Base-by-base conservation (phyloP, 1,140 invertebrate species). In the Macrostomum lignano region DNA sequence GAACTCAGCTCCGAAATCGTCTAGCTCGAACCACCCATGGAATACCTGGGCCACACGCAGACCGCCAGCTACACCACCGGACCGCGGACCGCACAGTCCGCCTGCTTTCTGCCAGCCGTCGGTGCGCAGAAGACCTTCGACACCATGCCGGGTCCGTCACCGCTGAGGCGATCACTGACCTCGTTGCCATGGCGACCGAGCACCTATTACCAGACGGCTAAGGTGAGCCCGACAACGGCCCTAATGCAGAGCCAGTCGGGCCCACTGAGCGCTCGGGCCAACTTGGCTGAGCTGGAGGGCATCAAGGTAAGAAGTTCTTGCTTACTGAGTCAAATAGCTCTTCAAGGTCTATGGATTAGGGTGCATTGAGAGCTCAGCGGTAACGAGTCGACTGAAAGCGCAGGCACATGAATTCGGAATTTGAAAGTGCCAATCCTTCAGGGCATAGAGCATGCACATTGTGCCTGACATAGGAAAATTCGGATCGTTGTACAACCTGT, bases 41-140 rank as follows among this genome's bases (percentile, higher is more conserved):
- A 56, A 38, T 56, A 49, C 39, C 42, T 55, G 33, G 55, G 55
- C 33, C 51, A 55, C 26, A 58, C 51, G 11, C 51, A 55, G 31
- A 59, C 52, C 21, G 52, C 52, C 35, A 51, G 50, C 22, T 58
- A 58, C 42, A 48, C 55, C 49, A 54, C 51, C 5, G 52, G 52
- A 11, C 53, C 51, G 14, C 15, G 26, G 26, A 14, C 26, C 4
- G 14, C 26, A 7, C 19, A 15, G 14, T 15, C 15, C 1, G 33
- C 28, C 19, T 24, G 17, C 0, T 22, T 36, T 13, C 32, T 38
- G 13, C 37, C 37, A 31, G 25, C 31, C 10, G 32, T 38, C 7
- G 37, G 37, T 11, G 22, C 34, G 19, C 28, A 15, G 31, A 36
- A 28, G 28, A 17, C 17, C 21, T 24, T 10, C 24, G 17, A 31